These are phyloP conservation scores for Leptogaster cylindrica DNA, from an alignment of 2,888 invertebrate genomes.

Conservation along the genomic window DNA sequence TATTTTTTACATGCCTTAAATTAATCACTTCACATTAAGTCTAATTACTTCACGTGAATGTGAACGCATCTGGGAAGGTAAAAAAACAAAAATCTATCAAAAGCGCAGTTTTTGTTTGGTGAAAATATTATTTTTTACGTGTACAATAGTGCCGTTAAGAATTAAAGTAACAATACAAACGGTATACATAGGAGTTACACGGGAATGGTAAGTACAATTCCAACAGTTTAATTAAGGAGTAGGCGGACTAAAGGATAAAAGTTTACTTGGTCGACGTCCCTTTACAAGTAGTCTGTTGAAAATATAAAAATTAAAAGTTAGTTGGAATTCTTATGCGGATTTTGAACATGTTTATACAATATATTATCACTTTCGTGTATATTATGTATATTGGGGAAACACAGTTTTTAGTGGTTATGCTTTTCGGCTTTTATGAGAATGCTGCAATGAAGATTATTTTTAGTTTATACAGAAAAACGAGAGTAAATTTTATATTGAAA, in stretches of 20 bases:
- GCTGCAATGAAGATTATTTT: too few relatives aligned
- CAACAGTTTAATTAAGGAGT: conserved; percentile 7
- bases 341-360: neutral
- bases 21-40: too few relatives aligned
- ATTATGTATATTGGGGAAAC: conserved; percentile 19
- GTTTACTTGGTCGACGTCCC: conserved; percentile 62
- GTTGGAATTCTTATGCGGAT: neutral
- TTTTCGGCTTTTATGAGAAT: too few relatives aligned
- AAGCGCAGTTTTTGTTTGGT: too few relatives aligned
- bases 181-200: conserved; percentile 3
- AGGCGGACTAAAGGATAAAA: conserved; percentile 56
- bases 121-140: too few relatives aligned
- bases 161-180: conserved; percentile 16
- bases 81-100: too few relatives aligned
- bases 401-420: too few relatives aligned
- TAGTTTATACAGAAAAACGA: too few relatives aligned
- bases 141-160: conserved; percentile 8
- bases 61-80: too few relatives aligned
- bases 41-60: too few relatives aligned
- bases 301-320: conserved; percentile 31
- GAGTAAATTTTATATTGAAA: too few relatives aligned
- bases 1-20: too few relatives aligned
- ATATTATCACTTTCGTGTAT: neutral
- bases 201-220: conserved; percentile 7
- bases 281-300: conserved; percentile 61